Base-by-base conservation (phyloP, 23 tunicate species). In the Ciona savignyi region DNA sequence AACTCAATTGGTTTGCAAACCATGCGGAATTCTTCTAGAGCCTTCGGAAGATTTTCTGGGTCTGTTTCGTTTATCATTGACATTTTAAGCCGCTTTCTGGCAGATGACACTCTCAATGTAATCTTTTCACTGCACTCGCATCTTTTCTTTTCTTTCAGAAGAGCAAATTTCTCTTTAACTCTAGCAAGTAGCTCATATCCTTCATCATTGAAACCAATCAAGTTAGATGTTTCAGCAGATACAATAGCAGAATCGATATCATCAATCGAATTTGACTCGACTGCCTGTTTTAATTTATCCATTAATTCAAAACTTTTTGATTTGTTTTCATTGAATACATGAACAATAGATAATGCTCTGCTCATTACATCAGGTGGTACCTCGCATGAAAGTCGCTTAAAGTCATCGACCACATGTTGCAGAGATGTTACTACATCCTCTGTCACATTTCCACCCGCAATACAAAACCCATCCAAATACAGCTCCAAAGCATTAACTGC, bases 161-260 rank as follows among this genome's bases (percentile, higher is more conserved):
- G 4, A 6, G 87, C 80, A 32, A 74, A 74, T n/a, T 23, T 33
- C 25, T 82, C 80, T 27, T 67, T 67, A 22, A 75, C 87, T 22
- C 32, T 33, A 0, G 87, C 80, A 1, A 49, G 2, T 28, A 75
- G 24, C 2, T 68, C 68, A 34, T 32, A 27, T 11, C 60, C 20
- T 23, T 49, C 70, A 28, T 82, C 76, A 28, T 71, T 60, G 60
- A 64, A 73, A 2, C 73, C 77, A 27, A 81, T 72, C 19, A 88
- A 60, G 27, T 73, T 77, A 0, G 83, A 71, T 30, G 84, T 25
- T 63, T 82, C 87, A 22, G 87, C 87, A 9, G 9, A 33, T 1
- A 68, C 51, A 24, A 88, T 77, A 35, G 77, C 80, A 23, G 75
- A 65, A 2, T 83, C 81, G 4, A 88, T 34, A 24, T 80, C 96